Evolutionary conservation across 2,888 invertebrate species (phyloP).

Genomic region (Allacma fusca): DNA sequence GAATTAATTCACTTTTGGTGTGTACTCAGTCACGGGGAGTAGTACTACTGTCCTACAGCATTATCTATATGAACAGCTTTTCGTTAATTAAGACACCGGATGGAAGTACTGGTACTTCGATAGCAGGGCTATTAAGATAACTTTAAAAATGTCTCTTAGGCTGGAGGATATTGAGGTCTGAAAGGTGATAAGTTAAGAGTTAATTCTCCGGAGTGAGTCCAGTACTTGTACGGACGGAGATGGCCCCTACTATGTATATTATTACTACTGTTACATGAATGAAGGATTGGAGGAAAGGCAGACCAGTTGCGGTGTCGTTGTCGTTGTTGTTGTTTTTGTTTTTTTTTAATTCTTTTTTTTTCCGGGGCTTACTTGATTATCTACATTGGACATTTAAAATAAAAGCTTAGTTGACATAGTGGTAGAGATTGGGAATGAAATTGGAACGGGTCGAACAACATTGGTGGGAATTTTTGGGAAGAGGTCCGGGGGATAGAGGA

Average conservation of each 20-base stretch:
- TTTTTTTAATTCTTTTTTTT: neutral
- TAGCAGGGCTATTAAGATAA: neutral
- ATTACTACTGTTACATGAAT: too few relatives aligned
- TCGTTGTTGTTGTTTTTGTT: neutral
- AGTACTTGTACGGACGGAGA: too few relatives aligned
- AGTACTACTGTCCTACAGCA: neutral
- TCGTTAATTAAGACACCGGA: constrained; percentile 29
- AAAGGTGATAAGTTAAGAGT: neutral
- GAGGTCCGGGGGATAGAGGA: neutral
- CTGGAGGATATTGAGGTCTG: neutral
- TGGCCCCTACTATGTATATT: too few relatives aligned
- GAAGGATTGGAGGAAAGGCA: neutral
- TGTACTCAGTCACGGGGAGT: neutral
- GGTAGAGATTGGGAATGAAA: neutral
- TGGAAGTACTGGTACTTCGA: neutral
- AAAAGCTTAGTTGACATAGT: neutral
- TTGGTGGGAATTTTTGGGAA: constrained; percentile 6
- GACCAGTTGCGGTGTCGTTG: neutral
- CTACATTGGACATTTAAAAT: constrained; percentile 28
- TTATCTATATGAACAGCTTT: constrained; percentile 15
- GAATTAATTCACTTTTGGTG: constrained; percentile 24
- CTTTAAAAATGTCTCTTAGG: neutral
- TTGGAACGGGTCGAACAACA: neutral
- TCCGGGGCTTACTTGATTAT: constrained; percentile 20
- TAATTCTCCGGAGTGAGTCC: too few relatives aligned